Evolutionary conservation across 2,797 vertebrate genomes (phyloP).

Genomic region (Chelon auratus): DNA sequence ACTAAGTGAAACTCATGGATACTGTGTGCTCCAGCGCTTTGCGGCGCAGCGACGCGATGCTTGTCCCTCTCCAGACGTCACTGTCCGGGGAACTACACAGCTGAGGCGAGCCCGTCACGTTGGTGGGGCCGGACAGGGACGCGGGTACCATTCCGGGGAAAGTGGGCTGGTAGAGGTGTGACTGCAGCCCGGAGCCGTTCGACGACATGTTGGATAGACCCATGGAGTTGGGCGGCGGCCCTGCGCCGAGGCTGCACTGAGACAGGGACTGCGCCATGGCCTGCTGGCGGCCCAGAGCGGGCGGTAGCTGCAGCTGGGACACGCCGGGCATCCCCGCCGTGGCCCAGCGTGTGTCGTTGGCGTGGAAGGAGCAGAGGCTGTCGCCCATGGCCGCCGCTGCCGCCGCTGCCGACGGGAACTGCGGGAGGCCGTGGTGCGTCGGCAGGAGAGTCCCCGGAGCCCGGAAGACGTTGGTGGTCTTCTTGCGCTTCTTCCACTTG

Average conservation of each 20-base stretch:
- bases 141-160: conserved; percentile 95
- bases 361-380: conserved; percentile 96
- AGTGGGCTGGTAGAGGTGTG: conserved; percentile 96
- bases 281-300: conserved; percentile 92
- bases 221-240: conserved; percentile 94
- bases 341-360: conserved; percentile 97
- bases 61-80: conserved; percentile 98
- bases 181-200: conserved; percentile 94
- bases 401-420: conserved; percentile 86
- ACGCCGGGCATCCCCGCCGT: conserved; percentile 92
- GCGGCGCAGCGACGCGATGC: conserved; percentile 97
- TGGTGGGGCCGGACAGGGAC: conserved; percentile 92
- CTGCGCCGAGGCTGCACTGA: conserved; percentile 94
- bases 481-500: conserved; percentile 99
- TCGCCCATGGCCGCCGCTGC: conserved; percentile 95
- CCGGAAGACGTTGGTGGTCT: conserved; percentile 97
- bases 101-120: conserved; percentile 94
- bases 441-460: conserved; percentile 93
- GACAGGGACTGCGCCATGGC: conserved; percentile 96
- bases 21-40: conserved; percentile 99
- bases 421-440: conserved; percentile 91
- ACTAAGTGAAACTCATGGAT: conserved; percentile 98
- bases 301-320: conserved; percentile 93
- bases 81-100: conserved; percentile 97
- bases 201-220: conserved; percentile 93